A percentile compares a stretch with the other conserved stretches of the same genome.
Conservation (phyloP, 2,113 vertebrate species). For the Heterochromis multidens region DNA sequence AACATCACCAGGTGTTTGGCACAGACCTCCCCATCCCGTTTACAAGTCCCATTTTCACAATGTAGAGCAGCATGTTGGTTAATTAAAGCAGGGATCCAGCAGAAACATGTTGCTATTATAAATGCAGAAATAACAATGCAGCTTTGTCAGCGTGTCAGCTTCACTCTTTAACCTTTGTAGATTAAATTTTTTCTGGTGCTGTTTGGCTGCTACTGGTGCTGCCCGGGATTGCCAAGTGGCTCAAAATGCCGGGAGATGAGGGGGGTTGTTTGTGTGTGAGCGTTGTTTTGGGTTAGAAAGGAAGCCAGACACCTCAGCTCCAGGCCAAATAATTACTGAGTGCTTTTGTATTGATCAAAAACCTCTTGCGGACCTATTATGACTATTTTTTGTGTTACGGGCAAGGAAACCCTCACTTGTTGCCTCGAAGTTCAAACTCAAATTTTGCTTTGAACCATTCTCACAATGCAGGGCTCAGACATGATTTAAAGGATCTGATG, state of each 20-base stretch:
- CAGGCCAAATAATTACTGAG: slow-evolving; percentile 25
- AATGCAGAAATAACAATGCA: slow-evolving; percentile 4
- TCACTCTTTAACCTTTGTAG: slow-evolving; percentile 13
- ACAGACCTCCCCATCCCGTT: background rate
- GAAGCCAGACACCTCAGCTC: slow-evolving; percentile 16
- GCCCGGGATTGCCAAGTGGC: background rate
- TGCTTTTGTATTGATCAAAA: slow-evolving; percentile 35
- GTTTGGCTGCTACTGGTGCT: slow-evolving; percentile 11
- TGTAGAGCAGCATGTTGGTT: slow-evolving; percentile 23
- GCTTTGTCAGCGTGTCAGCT: slow-evolving; percentile 1
- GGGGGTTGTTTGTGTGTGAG: slow-evolving; percentile 4
- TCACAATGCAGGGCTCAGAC: background rate
- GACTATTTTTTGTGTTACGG: background rate
- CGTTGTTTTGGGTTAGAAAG: background rate
- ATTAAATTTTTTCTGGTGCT: background rate
- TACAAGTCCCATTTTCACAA: slow-evolving; percentile 12
- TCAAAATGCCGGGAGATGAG: background rate
- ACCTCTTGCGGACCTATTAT: background rate
- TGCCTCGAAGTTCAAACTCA: background rate
- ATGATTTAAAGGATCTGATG: slow-evolving; percentile 3
- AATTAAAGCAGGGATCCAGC: slow-evolving; percentile 28
- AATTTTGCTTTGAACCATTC: background rate
- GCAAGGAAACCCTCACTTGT: background rate
- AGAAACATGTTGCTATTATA: slow-evolving; percentile 5
- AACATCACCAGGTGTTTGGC: slow-evolving; percentile 33